Evolutionary conservation across 1,140 invertebrate species (phyloP), one percentile per base, ranked within the genome.

Genomic region (Drosophila triauraria): DNA sequence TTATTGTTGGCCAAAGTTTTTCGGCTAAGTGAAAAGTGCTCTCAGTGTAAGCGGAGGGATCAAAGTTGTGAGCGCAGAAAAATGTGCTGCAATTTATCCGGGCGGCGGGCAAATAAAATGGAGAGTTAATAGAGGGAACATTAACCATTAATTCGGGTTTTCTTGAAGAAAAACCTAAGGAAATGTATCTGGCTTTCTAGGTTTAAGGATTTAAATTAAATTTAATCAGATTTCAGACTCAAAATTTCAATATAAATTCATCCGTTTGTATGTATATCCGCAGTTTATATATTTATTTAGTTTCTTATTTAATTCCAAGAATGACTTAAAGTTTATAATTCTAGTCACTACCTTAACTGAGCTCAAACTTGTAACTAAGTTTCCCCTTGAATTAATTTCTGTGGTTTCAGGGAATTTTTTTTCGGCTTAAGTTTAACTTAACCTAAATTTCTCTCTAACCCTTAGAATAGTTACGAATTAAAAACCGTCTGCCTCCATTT

Each of bases 1-100:
- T 72, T 71, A 72, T 60, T 72, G 70, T 60, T 74, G 42, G 70
- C 54, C 38, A 72, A 74, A 60, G 70, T 67, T 72, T 72, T 44
- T 32, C 20, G n/a, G 25, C 67, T 59, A 72, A 72, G 67, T 72
- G 70, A 50, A 60, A 72, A 72, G 70, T 60, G 68, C 68, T 72
- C 23, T 43, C 35, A 10, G 30, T 15, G 17, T 72, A 72, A 68
- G 68, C 54, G 32, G 23, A 38, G 23, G 68, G 53, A 71, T 60
- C 67, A 72, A 32, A 47, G 44, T 51, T 35, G 20, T 3, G 4
- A 43, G 38, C 62, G 48, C 10, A 40, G 63, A 46, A 38, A 60
- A 67, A 47, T 67, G 27, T 23, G 30, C 38, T 67, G 62, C 67
- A 68, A 70, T 32, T 69, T 40, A 43, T 67, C 23, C 47, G 67